phyloP scores from a whole-genome alignment of 2,888 invertebrate species.

The Aphodius sticticus region DNA sequence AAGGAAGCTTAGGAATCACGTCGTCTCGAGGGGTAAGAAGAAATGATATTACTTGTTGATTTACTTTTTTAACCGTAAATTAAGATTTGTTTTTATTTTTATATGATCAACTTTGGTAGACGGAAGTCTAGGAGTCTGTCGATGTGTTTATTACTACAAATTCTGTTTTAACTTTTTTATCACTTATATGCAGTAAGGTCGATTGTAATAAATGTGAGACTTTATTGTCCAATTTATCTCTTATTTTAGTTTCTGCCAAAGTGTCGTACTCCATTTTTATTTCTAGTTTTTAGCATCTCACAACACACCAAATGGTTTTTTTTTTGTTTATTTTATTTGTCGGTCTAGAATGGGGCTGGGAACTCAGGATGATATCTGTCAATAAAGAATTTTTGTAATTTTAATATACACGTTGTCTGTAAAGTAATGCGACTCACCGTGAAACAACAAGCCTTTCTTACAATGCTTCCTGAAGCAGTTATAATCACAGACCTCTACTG shows the following conservation, averaged over 20 bases:
- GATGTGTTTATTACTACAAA: not conserved
- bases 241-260: not conserved
- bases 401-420: not conserved
- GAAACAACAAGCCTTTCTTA: too few species aligned
- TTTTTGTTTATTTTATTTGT: not conserved
- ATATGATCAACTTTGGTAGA: not conserved
- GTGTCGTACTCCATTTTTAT: not conserved
- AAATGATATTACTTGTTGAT: conserved; percentile 27
- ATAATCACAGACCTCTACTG: too few species aligned
- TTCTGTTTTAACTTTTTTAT: not conserved
- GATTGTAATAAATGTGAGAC: not conserved
- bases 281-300: not conserved
- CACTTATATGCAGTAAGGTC: not conserved
- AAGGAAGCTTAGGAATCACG: conserved; percentile 28
- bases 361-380: not conserved
- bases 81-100: not conserved
- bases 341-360: not conserved
- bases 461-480: too few species aligned
- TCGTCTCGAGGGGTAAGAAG: conserved; percentile 26
- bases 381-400: not conserved
- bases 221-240: not conserved
- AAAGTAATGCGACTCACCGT: not conserved
- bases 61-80: not conserved
- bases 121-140: not conserved
- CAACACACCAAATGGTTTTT: not conserved